Evolutionary conservation across 2,797 vertebrate genomes (phyloP).

Genomic region (Spheniscus humboldti): DNA sequence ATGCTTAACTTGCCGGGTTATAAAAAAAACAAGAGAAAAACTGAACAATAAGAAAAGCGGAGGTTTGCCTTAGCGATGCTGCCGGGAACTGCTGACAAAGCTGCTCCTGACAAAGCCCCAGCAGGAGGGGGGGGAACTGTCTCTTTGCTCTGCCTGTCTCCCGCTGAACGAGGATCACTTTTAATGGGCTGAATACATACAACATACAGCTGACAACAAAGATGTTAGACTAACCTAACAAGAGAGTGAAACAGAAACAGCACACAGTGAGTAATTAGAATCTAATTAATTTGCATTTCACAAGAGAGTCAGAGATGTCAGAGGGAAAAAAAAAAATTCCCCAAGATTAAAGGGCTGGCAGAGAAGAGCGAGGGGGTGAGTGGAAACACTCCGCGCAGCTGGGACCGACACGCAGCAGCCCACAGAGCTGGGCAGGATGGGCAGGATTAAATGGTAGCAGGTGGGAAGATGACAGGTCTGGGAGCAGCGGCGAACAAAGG

Average conservation of each 20-base stretch:
- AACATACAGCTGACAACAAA: constrained; percentile 41
- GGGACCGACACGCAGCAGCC: constrained; percentile 5
- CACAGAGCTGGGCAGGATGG: constrained; percentile 38
- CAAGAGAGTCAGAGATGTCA: constrained; percentile 57
- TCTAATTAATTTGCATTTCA: constrained; percentile 82
- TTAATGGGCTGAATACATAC: constrained; percentile 22
- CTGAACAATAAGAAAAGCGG: background rate
- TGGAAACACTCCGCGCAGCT: constrained; percentile 18
- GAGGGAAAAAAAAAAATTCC: constrained; percentile 22
- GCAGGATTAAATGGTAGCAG: constrained; percentile 47
- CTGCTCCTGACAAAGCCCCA: constrained; percentile 55
- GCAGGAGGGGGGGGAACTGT: constrained; percentile 60
- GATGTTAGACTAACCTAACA: constrained; percentile 65
- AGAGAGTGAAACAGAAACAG: constrained; percentile 72
- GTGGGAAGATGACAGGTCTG: constrained; percentile 48
- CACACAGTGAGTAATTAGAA: constrained; percentile 81
- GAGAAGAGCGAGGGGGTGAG: constrained; percentile 48
- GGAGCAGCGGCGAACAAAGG: background rate
- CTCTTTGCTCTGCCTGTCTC: constrained; percentile 58
- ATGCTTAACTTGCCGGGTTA: background rate
- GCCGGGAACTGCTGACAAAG: constrained; percentile 45
- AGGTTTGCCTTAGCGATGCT: constrained; percentile 61
- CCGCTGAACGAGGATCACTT: constrained; percentile 42
- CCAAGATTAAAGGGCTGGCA: constrained; percentile 73
- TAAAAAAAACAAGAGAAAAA: background rate